Evolutionary conservation across 2,797 vertebrate species (phyloP).

Genomic region (Nannoperca obscura): DNA sequence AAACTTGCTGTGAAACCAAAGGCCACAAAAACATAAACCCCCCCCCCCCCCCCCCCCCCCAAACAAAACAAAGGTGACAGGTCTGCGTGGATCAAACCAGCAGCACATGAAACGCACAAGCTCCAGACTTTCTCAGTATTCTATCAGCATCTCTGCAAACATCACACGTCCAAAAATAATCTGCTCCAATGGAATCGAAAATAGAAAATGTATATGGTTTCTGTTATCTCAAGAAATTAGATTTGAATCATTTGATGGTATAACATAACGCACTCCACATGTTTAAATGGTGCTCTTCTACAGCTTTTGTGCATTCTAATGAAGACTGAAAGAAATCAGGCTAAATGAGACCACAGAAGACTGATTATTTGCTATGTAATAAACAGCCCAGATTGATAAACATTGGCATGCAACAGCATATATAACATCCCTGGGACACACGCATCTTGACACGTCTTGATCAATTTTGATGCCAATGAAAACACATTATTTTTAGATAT

Average conservation of each 20-base stretch:
- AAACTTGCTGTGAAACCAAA: slow-evolving; percentile 16
- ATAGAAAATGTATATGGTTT: slow-evolving; percentile 36
- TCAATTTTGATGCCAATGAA: slow-evolving; percentile 64
- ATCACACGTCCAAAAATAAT: slow-evolving; percentile 56
- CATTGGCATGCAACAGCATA: background rate
- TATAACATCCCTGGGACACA: slow-evolving; percentile 11
- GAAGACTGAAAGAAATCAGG: slow-evolving; percentile 21
- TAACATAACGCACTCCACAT: background rate
- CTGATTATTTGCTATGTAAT: slow-evolving; percentile 21
- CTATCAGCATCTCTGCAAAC: slow-evolving; percentile 39
- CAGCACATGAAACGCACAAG: slow-evolving; percentile 24
- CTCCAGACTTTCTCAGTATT: slow-evolving; percentile 34
- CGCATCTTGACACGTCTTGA: slow-evolving; percentile 58
- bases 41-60: too few relatives aligned
- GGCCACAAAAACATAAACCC: background rate
- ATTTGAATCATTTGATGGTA: slow-evolving; percentile 14
- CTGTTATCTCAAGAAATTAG: slow-evolving; percentile 2
- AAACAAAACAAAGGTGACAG: slow-evolving; percentile 53
- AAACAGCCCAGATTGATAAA: slow-evolving; percentile 18
- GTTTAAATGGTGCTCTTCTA: background rate
- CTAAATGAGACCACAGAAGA: slow-evolving; percentile 38
- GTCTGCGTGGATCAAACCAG: slow-evolving; percentile 43
- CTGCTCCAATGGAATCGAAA: slow-evolving; percentile 54
- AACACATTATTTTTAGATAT: slow-evolving; percentile 66
- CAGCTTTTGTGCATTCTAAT: slow-evolving; percentile 6